Evolutionary conservation across 1,140 invertebrate genomes (phyloP).

Genomic region (Nephila pilipes): DNA sequence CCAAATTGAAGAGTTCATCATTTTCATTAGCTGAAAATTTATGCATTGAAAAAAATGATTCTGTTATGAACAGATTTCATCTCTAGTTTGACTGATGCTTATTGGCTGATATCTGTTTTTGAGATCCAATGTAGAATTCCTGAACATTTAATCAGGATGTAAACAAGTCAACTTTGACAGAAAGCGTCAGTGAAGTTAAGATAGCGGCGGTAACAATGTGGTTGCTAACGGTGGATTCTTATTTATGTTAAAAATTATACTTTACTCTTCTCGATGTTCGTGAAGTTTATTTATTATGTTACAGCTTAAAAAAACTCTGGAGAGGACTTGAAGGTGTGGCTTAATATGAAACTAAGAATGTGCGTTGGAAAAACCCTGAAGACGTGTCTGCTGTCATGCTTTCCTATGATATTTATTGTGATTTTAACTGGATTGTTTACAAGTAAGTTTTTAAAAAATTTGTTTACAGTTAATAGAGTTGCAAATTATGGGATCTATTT

Average conservation of each 20-base stretch:
- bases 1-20: no score
- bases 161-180: slow-evolving; percentile 71
- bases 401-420: slow-evolving; percentile 26
- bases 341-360: slow-evolving; percentile 3
- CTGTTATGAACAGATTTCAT: not conserved
- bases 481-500: no score
- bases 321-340: slow-evolving; percentile 1
- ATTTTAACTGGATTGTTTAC: slow-evolving; percentile 45
- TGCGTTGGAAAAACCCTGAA: not conserved
- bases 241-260: slow-evolving; percentile 33
- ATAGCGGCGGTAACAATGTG: slow-evolving; percentile 71
- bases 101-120: slow-evolving; percentile 23
- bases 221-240: slow-evolving; percentile 46
- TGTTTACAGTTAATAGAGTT: no score
- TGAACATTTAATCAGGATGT: slow-evolving; percentile 50
- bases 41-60: no score
- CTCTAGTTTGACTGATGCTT: not conserved
- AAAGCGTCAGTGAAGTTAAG: slow-evolving; percentile 68
- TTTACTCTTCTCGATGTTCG: not conserved
- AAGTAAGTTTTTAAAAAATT: slow-evolving; percentile 13
- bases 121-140: slow-evolving; percentile 27
- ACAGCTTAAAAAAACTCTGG: not conserved
- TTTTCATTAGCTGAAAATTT: no score
- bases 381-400: slow-evolving; percentile 41
- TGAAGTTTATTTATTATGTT: slow-evolving; percentile 30